Conservation (phyloP, 2,888 invertebrate genomes). For the Eupithecia tripunctaria region DNA sequence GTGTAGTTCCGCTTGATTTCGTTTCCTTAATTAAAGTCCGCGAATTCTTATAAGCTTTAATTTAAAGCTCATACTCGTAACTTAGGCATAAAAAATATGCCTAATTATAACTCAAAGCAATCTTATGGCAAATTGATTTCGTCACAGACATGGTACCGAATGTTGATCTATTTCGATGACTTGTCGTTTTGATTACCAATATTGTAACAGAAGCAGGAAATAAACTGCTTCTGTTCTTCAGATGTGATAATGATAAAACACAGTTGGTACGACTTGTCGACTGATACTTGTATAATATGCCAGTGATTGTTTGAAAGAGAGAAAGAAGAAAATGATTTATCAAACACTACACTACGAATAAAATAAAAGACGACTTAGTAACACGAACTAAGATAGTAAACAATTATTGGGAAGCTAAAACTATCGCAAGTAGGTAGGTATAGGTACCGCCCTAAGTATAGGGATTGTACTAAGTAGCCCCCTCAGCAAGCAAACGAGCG, state of each 20-base stretch:
- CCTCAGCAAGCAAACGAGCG: too few relatives aligned
- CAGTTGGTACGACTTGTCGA: background rate
- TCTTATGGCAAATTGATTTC: slow-evolving; percentile 9
- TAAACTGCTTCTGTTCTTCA: background rate
- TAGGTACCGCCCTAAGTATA: too few relatives aligned
- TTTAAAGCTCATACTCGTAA: background rate
- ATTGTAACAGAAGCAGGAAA: slow-evolving; percentile 1
- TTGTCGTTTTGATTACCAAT: slow-evolving; percentile 13
- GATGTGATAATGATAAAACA: background rate
- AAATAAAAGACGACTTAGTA: too few relatives aligned
- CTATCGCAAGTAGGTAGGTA: too few relatives aligned
- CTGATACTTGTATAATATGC: too few relatives aligned
- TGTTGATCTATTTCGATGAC: slow-evolving; percentile 28
- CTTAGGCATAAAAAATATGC: background rate
- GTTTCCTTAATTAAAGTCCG: background rate
- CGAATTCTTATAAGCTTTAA: background rate
- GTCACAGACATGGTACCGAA: slow-evolving; percentile 10
- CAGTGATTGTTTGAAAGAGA: too few relatives aligned
- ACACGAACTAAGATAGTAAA: too few relatives aligned
- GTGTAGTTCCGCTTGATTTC: background rate
- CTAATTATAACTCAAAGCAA: slow-evolving; percentile 1
- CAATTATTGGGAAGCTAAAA: too few relatives aligned
- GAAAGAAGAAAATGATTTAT: too few relatives aligned
- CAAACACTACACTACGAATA: too few relatives aligned
- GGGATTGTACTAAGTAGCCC: too few relatives aligned